Evolutionary conservation across 2,888 invertebrate genomes (phyloP), one percentile per base, ranked within the genome.

Genomic region (Mesorhabditis sp.): DNA sequence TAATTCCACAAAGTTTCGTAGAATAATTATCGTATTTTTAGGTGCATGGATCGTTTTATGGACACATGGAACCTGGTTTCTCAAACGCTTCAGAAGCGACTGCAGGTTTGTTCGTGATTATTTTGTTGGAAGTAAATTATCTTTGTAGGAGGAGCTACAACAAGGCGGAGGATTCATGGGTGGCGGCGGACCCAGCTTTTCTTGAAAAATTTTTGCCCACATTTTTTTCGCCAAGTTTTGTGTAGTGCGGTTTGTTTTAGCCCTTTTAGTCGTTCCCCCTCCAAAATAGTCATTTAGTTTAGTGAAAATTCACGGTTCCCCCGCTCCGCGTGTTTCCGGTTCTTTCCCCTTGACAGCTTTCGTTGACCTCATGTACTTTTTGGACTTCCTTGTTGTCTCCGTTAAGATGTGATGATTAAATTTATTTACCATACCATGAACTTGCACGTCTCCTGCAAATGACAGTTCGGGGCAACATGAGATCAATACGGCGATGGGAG

Each of bases 31-130:
- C 94, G 91, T 96, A 95, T 86, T 96, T 80, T 93, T 94, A 0
- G 94, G 93, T 96, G 96, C 87, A 95, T 95, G 95, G 96, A 96
- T 87, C 90, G 96, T 84, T 97, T 93, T 89, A 93, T 95, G 92
- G 96, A 97, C 85, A 91, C 94, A 4, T 95, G 93, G 92, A 93
- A 94, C 87, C 88, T 94, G 69, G 93, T 96, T 10, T 93, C 94
- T 10, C 91, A 92, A 87, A 91, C 94, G 0, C 95, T 95, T 87
- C 91, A 92, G 73, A 90, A 89, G 86, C 90, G 95, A 50, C 58
- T 50, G 7, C 58, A 50, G 58, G 58, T 50, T 13, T 50, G n/a
- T 50, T 50, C n/a, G 7, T 50, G 10, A 50, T 50, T 50, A 2
- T 50, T n/a, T 50, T n/a, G n/a, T 50, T n/a, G n/a, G 10, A 50